Conservation (phyloP, 2,888 invertebrate genomes). For the Leptothorax acervorum region DNA sequence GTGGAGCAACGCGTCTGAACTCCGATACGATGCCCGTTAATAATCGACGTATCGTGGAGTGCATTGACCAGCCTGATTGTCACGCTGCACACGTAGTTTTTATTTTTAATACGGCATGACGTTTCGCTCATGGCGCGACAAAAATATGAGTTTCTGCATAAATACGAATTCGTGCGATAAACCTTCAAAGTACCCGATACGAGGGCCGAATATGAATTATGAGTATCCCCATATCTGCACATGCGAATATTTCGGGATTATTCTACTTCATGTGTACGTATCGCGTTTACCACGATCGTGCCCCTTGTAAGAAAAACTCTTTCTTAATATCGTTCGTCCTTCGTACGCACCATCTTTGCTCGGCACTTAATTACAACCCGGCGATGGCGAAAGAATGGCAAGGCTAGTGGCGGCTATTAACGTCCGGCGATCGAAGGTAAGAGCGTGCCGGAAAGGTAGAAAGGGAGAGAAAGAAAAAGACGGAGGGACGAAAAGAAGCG, state of each 20-base stretch:
- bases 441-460: slow-evolving; percentile 45
- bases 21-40: slow-evolving; percentile 40
- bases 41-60: slow-evolving; percentile 53
- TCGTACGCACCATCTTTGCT: slow-evolving; percentile 63
- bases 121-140: slow-evolving; percentile 15
- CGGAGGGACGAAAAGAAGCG: slow-evolving; percentile 26
- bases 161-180: slow-evolving; percentile 24
- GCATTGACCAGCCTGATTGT: slow-evolving; percentile 52
- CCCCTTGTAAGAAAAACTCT: slow-evolving; percentile 1
- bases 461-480: slow-evolving; percentile 22
- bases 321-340: slow-evolving; percentile 15
- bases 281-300: neutral
- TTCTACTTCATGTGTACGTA: neutral
- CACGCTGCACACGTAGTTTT: slow-evolving; percentile 13
- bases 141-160: slow-evolving; percentile 29
- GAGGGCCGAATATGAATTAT: neutral
- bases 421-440: slow-evolving; percentile 72
- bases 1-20: slow-evolving; percentile 44
- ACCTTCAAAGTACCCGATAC: neutral
- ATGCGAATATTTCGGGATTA: neutral
- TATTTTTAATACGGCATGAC: slow-evolving; percentile 39
- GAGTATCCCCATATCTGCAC: neutral
- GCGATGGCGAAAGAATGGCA: slow-evolving; percentile 51
- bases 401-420: slow-evolving; percentile 72
- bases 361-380: slow-evolving; percentile 74